Conservation (phyloP, 2,113 vertebrate species). For the Eulacestoma nigropectus region DNA sequence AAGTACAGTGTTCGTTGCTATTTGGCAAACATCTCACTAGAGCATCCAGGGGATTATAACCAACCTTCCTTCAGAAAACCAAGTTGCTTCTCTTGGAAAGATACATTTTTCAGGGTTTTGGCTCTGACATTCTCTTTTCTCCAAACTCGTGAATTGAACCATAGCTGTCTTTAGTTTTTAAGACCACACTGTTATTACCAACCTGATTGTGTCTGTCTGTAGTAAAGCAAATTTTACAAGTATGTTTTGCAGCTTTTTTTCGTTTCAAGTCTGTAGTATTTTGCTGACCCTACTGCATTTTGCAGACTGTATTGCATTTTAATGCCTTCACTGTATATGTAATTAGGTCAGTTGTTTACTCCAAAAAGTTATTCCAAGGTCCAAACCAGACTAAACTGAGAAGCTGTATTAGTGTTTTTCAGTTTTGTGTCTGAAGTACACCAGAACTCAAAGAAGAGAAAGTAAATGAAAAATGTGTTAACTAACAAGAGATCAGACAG, state of each 20-base stretch:
- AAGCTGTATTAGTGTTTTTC: background rate
- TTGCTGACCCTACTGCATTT: background rate
- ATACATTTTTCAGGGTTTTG: background rate
- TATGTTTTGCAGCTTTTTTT: background rate
- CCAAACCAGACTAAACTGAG: conserved; percentile 43
- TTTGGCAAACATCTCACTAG: background rate
- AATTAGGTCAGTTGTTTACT: conserved; percentile 58
- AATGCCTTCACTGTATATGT: conserved; percentile 18
- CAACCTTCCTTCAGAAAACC: background rate
- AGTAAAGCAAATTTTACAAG: background rate
- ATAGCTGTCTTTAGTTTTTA: background rate
- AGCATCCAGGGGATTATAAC: background rate
- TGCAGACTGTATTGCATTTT: conserved; percentile 10
- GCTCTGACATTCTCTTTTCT: background rate
- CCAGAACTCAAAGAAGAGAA: background rate
- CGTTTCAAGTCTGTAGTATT: background rate
- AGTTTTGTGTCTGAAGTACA: conserved; percentile 24
- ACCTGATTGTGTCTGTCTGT: background rate
- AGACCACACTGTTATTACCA: background rate
- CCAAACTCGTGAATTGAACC: background rate
- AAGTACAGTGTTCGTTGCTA: background rate
- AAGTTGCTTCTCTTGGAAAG: background rate
- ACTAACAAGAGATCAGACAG: conserved; percentile 22
- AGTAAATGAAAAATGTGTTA: conserved; percentile 13
- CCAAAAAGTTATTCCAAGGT: conserved; percentile 34